Conservation (phyloP, 2,113 vertebrate genomes). For the Anhinga anhinga region DNA sequence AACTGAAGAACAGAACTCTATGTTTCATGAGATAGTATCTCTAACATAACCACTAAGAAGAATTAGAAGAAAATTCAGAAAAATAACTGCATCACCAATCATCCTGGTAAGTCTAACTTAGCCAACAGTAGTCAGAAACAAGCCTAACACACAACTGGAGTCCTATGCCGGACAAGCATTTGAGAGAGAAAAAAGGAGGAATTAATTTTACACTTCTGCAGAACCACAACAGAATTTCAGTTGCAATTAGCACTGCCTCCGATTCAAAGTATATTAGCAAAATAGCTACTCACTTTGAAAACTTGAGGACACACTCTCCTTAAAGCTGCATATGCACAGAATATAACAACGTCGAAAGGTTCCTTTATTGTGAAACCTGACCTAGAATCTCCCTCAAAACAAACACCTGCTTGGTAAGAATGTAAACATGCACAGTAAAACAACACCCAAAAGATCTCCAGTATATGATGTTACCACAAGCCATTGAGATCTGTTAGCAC, state of each 20-base stretch:
- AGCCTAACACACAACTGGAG: neutral
- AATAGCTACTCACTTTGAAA: neutral
- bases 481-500: neutral
- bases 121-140: neutral
- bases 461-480: neutral
- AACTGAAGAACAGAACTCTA: neutral
- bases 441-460: neutral
- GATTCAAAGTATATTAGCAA: neutral
- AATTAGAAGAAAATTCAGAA: neutral
- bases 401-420: neutral
- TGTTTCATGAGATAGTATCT: neutral
- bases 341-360: neutral
- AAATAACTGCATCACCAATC: accelerated
- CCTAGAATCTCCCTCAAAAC: neutral
- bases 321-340: neutral
- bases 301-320: neutral
- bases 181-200: neutral
- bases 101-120: neutral
- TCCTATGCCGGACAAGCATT: neutral
- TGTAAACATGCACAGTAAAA: neutral
- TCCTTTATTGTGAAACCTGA: neutral
- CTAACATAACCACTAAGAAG: neutral
- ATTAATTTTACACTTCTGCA: neutral
- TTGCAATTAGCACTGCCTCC: neutral
- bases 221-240: neutral